Evolutionary conservation across 2,797 vertebrate genomes (phyloP), one percentile per base, ranked within the genome.

Genomic region (Bradypodion ventrale): DNA sequence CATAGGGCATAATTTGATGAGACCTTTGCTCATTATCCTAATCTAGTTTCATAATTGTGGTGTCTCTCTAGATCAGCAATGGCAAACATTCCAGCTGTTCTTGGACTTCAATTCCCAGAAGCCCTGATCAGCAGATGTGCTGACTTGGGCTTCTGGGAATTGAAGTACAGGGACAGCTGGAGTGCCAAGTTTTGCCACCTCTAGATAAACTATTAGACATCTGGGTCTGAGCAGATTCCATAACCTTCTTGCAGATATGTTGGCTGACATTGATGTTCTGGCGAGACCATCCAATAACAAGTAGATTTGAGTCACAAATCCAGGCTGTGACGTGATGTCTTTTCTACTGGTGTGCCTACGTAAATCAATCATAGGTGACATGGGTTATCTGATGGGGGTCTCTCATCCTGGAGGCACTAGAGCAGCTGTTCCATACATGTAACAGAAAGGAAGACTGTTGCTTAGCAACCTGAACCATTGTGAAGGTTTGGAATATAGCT

Each of bases 361-460:
- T 44, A 29, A 70, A 52, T 4, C 4, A 52, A 73, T 32, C n/a
- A 5, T 37, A 44, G 37, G 27, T 40, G 60, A 37, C 37, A 19
- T 37, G 44, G 72, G 44, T 16, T 46, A 63, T 75, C 21, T 37
- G 5, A 12, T n/a, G 49, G 49, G 49, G 52, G 32, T 35, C 52
- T 83, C 40, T 80, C 52, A 78, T 56, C 21, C 21, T 5, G 37
- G 42, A 76, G 12, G 66, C 49, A 69, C 15, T 23, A 42, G 66
- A 66, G 29, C 75, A 82, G 74, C 79, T 83, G 81, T 3, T 77
- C 0, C 27, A 0, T 74, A 23, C 70, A 65, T 27, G 66, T 29
- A 13, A 2, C 25, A 60, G 4, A 42, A 75, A 25, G 49, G 65
- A 25, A 81, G 16, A 77, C 23, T 35, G 25, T 75, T 0, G 0